These are phyloP conservation scores for Blastomussa wellsi DNA, from an alignment of 92 coral and sea anemone genomes.

Conservation along the genomic window DNA sequence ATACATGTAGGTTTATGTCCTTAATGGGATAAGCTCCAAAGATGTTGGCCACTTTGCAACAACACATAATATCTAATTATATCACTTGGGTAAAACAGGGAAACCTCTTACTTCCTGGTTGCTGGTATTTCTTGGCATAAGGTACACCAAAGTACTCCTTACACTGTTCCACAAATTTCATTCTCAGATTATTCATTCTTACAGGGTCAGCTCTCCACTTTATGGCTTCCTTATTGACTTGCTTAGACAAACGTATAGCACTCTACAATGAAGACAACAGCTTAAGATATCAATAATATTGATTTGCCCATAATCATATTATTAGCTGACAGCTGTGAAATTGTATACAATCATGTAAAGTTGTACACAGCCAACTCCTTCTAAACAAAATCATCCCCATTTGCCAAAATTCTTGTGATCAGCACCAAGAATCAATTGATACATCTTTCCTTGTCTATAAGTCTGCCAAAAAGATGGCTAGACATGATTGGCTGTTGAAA, in stretches of 20 bases:
- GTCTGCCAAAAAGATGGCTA: too few relatives aligned
- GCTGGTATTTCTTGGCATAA: conserved; percentile 96
- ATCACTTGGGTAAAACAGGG: neutral
- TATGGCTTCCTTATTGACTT: conserved; percentile 62
- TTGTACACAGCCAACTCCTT: neutral
- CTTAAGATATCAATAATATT: neutral
- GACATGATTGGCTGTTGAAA: too few relatives aligned
- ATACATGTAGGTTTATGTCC: too few relatives aligned
- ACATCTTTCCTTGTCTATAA: too few relatives aligned
- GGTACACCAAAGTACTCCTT: conserved; percentile 92
- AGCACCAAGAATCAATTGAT: too few relatives aligned
- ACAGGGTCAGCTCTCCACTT: conserved; percentile 51
- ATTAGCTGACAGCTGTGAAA: neutral
- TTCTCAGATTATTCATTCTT: conserved; percentile 67
- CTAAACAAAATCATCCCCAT: too few relatives aligned
- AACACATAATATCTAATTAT: too few relatives aligned
- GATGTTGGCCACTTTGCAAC: neutral
- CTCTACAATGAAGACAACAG: conserved; percentile 50
- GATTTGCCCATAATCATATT: neutral
- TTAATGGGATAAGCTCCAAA: too few relatives aligned
- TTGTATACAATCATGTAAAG: neutral
- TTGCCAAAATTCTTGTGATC: too few relatives aligned
- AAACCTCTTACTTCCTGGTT: conserved; percentile 76
- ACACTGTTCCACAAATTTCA: conserved; percentile 79
- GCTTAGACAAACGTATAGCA: conserved; percentile 67